phyloP scores from a whole-genome alignment of 1,140 invertebrate species.

The Drosophila yakuba region DNA sequence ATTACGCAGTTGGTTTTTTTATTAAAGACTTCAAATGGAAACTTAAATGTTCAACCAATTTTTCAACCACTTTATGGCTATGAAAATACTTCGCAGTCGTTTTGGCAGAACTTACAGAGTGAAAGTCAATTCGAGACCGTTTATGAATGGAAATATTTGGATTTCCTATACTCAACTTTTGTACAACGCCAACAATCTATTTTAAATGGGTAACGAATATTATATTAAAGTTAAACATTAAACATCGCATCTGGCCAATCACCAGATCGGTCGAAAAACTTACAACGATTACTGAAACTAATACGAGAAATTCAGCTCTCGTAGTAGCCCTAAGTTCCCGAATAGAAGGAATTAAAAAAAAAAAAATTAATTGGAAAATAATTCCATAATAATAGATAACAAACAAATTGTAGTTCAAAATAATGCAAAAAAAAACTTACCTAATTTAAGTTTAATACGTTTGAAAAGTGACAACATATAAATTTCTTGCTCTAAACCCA shows the following conservation, averaged over 20 bases:
- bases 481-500: too few relatives aligned
- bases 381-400: too few relatives aligned
- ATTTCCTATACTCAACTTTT: conserved; percentile 86
- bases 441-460: too few relatives aligned
- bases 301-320: too few relatives aligned
- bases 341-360: too few relatives aligned
- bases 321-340: too few relatives aligned
- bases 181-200: conserved; percentile 85
- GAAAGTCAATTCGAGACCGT: conserved; percentile 54
- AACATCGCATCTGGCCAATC: too few relatives aligned
- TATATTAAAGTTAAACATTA: not conserved
- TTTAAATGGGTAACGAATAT: conserved; percentile 74
- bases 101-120: conserved; percentile 2
- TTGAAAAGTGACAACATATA: too few relatives aligned
- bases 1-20: not conserved
- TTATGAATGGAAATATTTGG: conserved; percentile 87
- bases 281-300: too few relatives aligned
- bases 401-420: too few relatives aligned
- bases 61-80: conserved; percentile 1
- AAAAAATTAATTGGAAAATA: not conserved
- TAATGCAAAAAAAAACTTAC: too few relatives aligned
- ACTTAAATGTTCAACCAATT: conserved; percentile 12
- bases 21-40: not conserved
- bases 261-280: too few relatives aligned
- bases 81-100: not conserved